phyloP scores from a whole-genome alignment of 2,797 vertebrate genomes.

The Jordanella pulchra region DNA sequence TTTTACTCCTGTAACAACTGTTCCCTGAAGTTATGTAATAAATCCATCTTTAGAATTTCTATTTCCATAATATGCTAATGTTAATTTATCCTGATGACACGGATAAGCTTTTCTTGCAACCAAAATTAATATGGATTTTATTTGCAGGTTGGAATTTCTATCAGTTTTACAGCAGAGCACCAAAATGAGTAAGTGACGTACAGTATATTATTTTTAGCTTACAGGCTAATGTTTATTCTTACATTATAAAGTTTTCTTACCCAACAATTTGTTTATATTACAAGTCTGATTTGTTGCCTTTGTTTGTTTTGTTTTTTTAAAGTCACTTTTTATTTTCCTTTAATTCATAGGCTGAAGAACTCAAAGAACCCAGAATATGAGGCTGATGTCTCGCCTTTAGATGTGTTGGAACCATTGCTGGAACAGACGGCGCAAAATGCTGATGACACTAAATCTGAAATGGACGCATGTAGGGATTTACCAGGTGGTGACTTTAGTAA shows the following conservation, averaged over 20 bases:
- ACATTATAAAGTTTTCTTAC: not conserved
- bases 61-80: not conserved
- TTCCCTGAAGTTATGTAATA: not conserved
- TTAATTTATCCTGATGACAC: no score
- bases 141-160: constrained; percentile 59
- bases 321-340: not conserved
- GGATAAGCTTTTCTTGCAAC: not conserved
- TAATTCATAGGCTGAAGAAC: constrained; percentile 43
- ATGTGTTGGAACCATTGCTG: constrained; percentile 15
- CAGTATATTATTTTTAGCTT: not conserved
- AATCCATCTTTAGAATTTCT: not conserved
- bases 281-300: not conserved
- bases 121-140: constrained; percentile 7
- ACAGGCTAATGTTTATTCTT: not conserved
- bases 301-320: no score
- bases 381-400: constrained; percentile 4
- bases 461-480: constrained; percentile 15
- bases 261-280: not conserved
- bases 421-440: constrained; percentile 14
- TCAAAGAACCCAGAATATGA: constrained; percentile 18
- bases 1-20: not conserved
- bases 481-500: constrained; percentile 16
- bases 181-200: constrained; percentile 58
- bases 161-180: constrained; percentile 19
- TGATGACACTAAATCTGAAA: constrained; percentile 15